Evolutionary conservation across 2,888 invertebrate species (phyloP).

Genomic region (Ptilodon capucinus): DNA sequence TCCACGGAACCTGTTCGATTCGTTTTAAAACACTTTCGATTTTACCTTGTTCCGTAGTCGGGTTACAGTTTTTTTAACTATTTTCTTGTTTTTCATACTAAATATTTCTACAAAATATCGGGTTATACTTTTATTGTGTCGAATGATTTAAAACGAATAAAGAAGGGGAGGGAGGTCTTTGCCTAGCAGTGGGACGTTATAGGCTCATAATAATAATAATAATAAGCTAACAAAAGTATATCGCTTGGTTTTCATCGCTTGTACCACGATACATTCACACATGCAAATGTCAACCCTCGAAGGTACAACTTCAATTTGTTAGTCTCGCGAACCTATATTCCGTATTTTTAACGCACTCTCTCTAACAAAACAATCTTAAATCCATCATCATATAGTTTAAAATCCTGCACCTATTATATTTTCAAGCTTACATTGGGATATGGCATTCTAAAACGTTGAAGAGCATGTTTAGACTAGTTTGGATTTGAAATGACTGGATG

Average conservation of each 20-base stretch:
- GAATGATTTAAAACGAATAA: too few species aligned
- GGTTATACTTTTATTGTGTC: too few species aligned
- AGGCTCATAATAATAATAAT: too few species aligned
- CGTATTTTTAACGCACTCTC: constrained; percentile 30
- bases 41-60: too few species aligned
- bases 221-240: too few species aligned
- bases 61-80: too few species aligned
- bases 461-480: constrained; percentile 20
- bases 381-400: constrained; percentile 22
- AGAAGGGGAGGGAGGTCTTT: too few species aligned
- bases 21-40: too few species aligned
- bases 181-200: too few species aligned
- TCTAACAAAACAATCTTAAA: constrained; percentile 22
- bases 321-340: constrained; percentile 40
- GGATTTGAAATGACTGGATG: constrained; percentile 19
- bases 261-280: constrained; percentile 47
- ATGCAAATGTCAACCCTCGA: constrained; percentile 64
- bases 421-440: background rate
- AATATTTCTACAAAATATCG: too few species aligned
- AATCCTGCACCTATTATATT: constrained; percentile 1
- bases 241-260: constrained; percentile 7
- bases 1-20: too few species aligned
- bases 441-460: constrained; percentile 2
- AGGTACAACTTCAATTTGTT: constrained; percentile 71
- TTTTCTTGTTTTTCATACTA: too few species aligned